Conservation (phyloP, 2,113 vertebrate genomes). For the Chloebia gouldiae region DNA sequence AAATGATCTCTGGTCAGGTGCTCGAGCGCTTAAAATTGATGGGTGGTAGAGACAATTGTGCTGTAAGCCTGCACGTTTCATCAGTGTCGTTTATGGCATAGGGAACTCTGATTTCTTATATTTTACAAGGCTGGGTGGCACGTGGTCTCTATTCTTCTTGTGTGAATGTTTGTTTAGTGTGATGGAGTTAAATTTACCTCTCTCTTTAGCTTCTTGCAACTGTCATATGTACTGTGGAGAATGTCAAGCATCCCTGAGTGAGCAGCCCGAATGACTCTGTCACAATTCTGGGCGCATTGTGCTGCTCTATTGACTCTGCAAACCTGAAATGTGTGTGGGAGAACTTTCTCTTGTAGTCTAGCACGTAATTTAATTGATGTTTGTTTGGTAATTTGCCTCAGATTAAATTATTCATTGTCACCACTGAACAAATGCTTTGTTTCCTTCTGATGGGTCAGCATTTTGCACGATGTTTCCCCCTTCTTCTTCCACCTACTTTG, state of each 20-base stretch:
- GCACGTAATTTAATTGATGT: conserved; percentile 38
- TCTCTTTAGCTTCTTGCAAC: background rate
- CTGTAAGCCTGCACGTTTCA: accelerated
- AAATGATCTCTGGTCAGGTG: background rate
- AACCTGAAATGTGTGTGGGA: conserved; percentile 25
- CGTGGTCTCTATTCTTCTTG: background rate
- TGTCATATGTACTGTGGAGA: background rate
- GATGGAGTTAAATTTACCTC: background rate
- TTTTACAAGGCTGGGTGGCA: background rate
- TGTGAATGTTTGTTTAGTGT: background rate
- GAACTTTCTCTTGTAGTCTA: background rate
- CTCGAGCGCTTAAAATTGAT: background rate
- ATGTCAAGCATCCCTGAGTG: background rate
- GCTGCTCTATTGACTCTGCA: background rate
- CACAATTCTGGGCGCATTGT: accelerated
- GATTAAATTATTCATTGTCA: conserved; percentile 32
- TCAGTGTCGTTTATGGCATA: background rate
- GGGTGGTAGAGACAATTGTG: background rate
- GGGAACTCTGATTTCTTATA: background rate
- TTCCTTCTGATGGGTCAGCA: conserved; percentile 25
- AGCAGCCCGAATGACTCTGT: background rate
- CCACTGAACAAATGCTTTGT: conserved; percentile 29
- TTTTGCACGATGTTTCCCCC: background rate
- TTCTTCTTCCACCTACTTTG: conserved; percentile 54
- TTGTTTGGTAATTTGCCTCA: conserved; percentile 33